Percentiles rank a stretch among this genome's conserved stretches.
phyloP scores from a whole-genome alignment of 2,113 vertebrate genomes.

The Hippocampus mohnikei region DNA sequence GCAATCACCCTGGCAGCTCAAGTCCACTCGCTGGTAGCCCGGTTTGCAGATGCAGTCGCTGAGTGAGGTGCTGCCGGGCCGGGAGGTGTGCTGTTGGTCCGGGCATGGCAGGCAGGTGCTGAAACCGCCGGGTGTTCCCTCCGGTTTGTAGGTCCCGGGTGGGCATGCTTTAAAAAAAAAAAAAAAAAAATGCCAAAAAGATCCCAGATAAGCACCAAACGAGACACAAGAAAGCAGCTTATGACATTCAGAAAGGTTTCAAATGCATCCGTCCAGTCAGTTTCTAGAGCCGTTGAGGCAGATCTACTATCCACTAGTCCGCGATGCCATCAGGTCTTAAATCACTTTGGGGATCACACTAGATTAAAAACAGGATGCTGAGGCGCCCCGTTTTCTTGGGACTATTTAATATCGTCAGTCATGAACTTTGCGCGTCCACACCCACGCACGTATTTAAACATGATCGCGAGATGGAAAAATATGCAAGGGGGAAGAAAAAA shows the following conservation, averaged over 20 bases:
- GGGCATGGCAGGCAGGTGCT: constrained; percentile 84
- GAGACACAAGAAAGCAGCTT: background rate
- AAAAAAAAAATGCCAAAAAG: background rate
- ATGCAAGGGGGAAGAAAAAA: constrained; percentile 1
- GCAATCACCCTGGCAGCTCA: constrained; percentile 81
- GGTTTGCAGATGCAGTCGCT: constrained; percentile 83
- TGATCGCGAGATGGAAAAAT: constrained; percentile 13
- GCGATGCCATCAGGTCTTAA: no score
- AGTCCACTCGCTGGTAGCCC: constrained; percentile 77
- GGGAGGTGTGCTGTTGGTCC: constrained; percentile 83
- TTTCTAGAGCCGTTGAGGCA: no score
- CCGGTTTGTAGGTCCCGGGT: constrained; percentile 88
- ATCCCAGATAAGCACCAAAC: background rate
- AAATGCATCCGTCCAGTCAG: no score
- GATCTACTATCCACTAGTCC: no score
- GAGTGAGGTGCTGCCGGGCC: constrained; percentile 83
- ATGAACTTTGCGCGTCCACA: constrained; percentile 12
- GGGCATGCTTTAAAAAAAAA: constrained; percentile 79
- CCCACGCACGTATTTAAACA: constrained; percentile 37
- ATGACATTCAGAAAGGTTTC: no score
- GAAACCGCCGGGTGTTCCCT: constrained; percentile 84
- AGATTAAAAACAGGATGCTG: constrained; percentile 21
- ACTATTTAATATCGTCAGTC: constrained; percentile 17
- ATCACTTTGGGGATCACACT: background rate
- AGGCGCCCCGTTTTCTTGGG: background rate